A percentile compares a stretch with the other conserved stretches of the same genome.
Conservation (phyloP, 2,888 invertebrate genomes). For the Dicyrtoma fusca region DNA sequence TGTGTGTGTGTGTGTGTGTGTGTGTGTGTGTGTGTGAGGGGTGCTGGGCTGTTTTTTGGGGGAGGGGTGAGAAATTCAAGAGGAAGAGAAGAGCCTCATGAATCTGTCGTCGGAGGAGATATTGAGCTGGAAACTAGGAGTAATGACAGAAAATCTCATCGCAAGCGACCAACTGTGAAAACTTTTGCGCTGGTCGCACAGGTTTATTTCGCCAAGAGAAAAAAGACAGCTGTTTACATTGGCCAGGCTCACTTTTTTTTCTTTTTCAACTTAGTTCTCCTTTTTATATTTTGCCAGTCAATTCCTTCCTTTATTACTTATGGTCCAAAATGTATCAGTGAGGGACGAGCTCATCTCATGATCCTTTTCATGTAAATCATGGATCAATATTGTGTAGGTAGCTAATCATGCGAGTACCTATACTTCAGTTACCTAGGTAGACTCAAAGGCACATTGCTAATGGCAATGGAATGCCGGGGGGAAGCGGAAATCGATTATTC, state of each 20-base stretch:
- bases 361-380: no score
- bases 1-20: no score
- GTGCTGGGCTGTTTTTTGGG: not conserved
- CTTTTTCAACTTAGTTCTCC: not conserved
- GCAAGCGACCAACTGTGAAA: conserved; percentile 55
- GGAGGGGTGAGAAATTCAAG: conserved; percentile 36
- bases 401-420: no score
- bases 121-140: conserved; percentile 50
- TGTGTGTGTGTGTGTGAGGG: not conserved
- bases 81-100: conserved; percentile 51
- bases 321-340: no score
- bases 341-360: no score
- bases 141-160: conserved; percentile 56
- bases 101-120: conserved; percentile 54
- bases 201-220: conserved; percentile 43
- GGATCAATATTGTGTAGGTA: no score
- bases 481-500: no score
- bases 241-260: conserved; percentile 28
- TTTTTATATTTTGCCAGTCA: conserved; percentile 6
- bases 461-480: no score
- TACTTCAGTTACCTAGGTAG: no score
- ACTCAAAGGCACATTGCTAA: no score
- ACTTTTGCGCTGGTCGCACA: conserved; percentile 48
- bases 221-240: conserved; percentile 43
- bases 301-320: no score